These are phyloP conservation scores for Serinus canaria DNA, from an alignment of 2,113 vertebrate species.

Conservation along the genomic window DNA sequence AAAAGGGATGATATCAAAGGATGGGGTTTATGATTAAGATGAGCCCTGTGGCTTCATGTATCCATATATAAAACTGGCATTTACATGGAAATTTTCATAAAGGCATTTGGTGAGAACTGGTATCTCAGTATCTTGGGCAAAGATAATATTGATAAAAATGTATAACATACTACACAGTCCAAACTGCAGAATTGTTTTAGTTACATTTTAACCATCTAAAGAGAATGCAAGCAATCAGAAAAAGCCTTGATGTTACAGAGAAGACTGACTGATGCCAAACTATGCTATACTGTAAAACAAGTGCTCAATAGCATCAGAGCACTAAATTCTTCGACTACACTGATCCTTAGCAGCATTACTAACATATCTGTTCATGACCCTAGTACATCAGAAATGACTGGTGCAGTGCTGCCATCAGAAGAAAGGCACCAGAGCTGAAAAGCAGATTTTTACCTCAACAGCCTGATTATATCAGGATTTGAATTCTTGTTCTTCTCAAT, in stretches of 20 bases:
- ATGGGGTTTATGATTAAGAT: neutral
- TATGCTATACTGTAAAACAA: neutral
- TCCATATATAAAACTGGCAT: neutral
- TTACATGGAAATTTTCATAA: neutral
- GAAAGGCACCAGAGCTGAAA: neutral
- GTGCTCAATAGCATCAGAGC: neutral
- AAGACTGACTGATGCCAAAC: neutral
- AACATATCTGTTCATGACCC: neutral
- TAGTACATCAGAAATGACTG: neutral
- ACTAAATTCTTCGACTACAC: neutral
- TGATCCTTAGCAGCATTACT: neutral
- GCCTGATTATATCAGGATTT: neutral
- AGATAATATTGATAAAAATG: neutral
- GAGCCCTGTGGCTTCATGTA: neutral
- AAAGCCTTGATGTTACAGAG: neutral
- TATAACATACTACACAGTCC: neutral
- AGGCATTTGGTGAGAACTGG: neutral
- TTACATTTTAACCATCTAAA: neutral
- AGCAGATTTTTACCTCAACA: neutral
- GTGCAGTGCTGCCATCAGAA: neutral
- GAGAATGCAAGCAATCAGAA: neutral
- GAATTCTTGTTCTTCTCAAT: neutral
- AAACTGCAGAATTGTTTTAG: neutral
- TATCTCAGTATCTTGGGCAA: neutral
- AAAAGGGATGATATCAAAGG: neutral